Percentiles rank a stretch among this genome's conserved stretches.
Conservation (phyloP, 2,113 vertebrate species). For the rat (Rattus norvegicus) region DNA sequence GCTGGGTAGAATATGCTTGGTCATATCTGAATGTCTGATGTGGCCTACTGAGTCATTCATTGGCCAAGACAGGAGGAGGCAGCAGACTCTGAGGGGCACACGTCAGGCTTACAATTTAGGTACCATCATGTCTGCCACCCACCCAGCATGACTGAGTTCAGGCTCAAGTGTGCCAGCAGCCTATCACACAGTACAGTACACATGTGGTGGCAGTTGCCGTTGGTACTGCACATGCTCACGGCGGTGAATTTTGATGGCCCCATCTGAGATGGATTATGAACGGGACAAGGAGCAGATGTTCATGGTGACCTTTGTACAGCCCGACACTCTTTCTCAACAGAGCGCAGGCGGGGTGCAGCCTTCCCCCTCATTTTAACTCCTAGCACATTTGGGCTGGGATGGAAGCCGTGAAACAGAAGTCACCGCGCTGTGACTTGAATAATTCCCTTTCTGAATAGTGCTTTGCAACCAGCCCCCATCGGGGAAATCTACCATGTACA, state of each 20-base stretch:
- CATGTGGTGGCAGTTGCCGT: fast-evolving
- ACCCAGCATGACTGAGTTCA: fast-evolving
- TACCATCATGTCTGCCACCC: fast-evolving
- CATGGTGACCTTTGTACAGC: background rate
- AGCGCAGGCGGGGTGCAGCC: background rate
- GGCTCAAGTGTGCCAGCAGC: background rate
- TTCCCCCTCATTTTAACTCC: slow-evolving; percentile 23
- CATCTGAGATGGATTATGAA: background rate
- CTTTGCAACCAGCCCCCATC: background rate
- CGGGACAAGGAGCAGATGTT: background rate
- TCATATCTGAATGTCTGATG: too few relatives aligned
- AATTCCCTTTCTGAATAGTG: background rate
- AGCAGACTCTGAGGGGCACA: fast-evolving
- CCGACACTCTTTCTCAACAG: fast-evolving
- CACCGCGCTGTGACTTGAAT: background rate
- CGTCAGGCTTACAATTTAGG: fast-evolving
- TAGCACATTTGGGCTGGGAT: background rate
- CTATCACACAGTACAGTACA: fast-evolving
- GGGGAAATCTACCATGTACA: fast-evolving
- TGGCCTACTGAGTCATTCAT: fast-evolving
- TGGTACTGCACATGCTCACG: fast-evolving
- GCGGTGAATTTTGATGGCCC: background rate
- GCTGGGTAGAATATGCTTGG: fast-evolving
- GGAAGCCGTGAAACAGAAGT: slow-evolving; percentile 37
- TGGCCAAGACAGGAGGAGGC: fast-evolving